phyloP scores from a whole-genome alignment of 2,113 vertebrate species.

The Hyla sarda region DNA sequence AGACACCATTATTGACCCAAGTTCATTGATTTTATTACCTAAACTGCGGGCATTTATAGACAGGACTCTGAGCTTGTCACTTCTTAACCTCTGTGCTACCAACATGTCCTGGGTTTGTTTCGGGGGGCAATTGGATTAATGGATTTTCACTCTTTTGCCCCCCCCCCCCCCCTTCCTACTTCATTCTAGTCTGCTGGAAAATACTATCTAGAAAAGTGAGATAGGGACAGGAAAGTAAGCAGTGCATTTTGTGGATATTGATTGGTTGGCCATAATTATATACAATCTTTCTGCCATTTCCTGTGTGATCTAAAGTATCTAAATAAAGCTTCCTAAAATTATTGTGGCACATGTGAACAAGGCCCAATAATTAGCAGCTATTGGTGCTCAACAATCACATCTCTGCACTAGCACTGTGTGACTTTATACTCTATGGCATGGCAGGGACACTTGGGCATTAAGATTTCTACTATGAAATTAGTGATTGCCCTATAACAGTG shows the following conservation, averaged over 20 bases:
- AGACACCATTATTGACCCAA: too few species aligned
- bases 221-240: neutral
- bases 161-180: too few species aligned
- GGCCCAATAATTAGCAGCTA: neutral
- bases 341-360: neutral
- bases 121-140: too few species aligned
- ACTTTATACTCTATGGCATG: neutral
- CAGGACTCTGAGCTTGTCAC: too few species aligned
- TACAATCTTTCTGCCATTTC: conserved; percentile 2
- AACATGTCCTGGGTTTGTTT: too few species aligned
- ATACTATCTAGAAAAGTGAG: neutral
- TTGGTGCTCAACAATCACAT: neutral
- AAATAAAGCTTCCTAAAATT: conserved; percentile 3
- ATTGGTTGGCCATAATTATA: neutral
- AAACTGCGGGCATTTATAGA: too few species aligned
- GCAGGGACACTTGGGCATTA: neutral
- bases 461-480: neutral
- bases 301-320: neutral
- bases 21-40: too few species aligned
- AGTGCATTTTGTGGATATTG: neutral
- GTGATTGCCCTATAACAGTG: neutral
- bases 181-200: neutral
- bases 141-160: too few species aligned
- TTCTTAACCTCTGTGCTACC: too few species aligned
- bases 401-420: neutral